phyloP scores from a whole-genome alignment of 2,797 vertebrate species.

The Vireo griseus region DNA sequence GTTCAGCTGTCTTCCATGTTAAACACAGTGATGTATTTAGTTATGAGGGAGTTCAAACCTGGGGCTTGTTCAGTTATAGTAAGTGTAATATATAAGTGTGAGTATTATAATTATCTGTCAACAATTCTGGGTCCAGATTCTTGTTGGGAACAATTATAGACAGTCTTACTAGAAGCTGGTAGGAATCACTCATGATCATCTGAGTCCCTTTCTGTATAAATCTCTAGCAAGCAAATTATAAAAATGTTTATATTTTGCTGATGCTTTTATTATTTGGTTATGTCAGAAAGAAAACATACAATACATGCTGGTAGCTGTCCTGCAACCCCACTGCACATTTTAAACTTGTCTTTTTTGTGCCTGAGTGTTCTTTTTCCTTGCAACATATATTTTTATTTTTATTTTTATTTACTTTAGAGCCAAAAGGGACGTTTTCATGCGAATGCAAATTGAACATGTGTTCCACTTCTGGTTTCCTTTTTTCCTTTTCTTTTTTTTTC shows the following conservation, averaged over 20 bases:
- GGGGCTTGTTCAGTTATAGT: not conserved
- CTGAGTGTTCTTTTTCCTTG: not conserved
- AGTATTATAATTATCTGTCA: not conserved
- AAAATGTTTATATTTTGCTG: not conserved
- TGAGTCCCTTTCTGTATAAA: not conserved
- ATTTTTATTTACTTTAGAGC: not conserved
- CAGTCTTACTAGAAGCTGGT: not conserved
- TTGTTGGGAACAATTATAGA: not conserved
- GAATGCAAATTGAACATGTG: not conserved
- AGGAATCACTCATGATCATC: not conserved
- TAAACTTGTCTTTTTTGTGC: not conserved
- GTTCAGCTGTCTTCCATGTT: conserved; percentile 33
- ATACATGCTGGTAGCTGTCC: not conserved
- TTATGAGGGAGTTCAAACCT: conserved; percentile 25
- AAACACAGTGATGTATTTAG: conserved; percentile 13
- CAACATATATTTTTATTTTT: not conserved
- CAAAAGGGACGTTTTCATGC: not conserved
- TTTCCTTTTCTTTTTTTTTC: accelerated
- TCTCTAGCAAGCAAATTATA: not conserved
- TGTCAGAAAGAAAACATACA: not conserved
- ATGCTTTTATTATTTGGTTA: not conserved
- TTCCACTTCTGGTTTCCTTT: not conserved
- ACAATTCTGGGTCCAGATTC: not conserved
- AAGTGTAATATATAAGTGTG: not conserved
- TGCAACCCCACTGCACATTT: accelerated